Evolutionary conservation across 2,797 vertebrate genomes (phyloP), one percentile per base, ranked within the genome.

Genomic region (Meda fulgida): DNA sequence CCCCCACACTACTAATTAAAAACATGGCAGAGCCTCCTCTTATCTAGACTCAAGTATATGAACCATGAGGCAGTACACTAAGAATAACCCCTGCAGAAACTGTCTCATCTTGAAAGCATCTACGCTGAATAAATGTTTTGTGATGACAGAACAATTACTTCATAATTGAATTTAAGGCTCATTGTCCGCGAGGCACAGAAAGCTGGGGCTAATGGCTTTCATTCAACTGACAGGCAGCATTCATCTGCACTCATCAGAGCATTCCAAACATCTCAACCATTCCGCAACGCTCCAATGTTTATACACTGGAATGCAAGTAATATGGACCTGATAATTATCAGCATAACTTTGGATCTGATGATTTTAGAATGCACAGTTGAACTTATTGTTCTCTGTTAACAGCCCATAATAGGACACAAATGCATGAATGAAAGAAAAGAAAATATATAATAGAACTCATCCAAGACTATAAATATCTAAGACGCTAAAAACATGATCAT

Each of bases 81-180:
- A 58, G 67, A 88, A 89, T 87, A 88, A 86, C 80, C 82, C 73
- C 58, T 80, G 46, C 26, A 73, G 40, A 85, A 83, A 58, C 60
- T 10, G 43, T 81, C 63, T 83, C 81, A 85, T 69, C 77, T 77
- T 79, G 71, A 89, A 87, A 83, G 73, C 63, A 88, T 87, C 77
- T 31, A 51, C 63, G 72, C 48, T 84, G 81, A 89, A 89, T 86
- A 81, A 89, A 87, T 48, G 46, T 87, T 90, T 85, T 85, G 83
- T 86, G 85, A 86, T 89, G 89, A 89, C 88, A 88, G 85, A 86
- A 85, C 78, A 89, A 89, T 88, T 81, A 87, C 82, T 70, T 87
- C 58, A 84, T 89, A 89, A 90, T 88, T 89, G 77, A 82, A 84
- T 90, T 83, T 86, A 86, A 88, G 75, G 63, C 76, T 48, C 87